Evolutionary conservation across 2,888 invertebrate genomes (phyloP).

Genomic region (Pelosia muscerda): DNA sequence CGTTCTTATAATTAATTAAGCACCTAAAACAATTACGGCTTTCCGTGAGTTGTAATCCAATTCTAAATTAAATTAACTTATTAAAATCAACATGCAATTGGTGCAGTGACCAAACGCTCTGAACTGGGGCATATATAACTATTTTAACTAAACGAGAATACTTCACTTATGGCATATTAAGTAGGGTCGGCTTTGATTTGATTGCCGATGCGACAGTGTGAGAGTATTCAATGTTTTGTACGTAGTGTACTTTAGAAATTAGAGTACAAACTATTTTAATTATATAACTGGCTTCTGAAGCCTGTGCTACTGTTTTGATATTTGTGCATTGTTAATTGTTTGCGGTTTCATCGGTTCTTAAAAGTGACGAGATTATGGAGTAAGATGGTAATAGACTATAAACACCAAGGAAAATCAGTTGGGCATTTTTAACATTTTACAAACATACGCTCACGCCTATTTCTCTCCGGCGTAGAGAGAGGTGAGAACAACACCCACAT

Average conservation of each 20-base stretch:
- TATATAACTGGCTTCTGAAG: not conserved
- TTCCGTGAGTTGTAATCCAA: not conserved
- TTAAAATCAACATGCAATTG: not conserved
- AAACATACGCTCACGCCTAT: too few relatives aligned
- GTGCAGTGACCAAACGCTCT: not conserved
- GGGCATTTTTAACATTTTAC: too few relatives aligned
- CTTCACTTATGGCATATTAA: not conserved
- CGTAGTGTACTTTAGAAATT: constrained; percentile 2
- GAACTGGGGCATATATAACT: not conserved
- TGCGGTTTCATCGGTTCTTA: too few relatives aligned
- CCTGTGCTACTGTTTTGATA: not conserved
- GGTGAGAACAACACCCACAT: too few relatives aligned
- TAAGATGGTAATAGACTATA: not conserved
- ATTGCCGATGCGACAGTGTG: constrained; percentile 1
- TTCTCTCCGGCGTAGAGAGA: too few relatives aligned
- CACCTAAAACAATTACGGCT: not conserved
- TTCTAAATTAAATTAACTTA: not conserved
- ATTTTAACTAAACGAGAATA: not conserved
- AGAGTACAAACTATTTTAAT: not conserved
- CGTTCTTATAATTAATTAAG: not conserved
- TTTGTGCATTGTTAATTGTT: not conserved
- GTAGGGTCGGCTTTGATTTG: not conserved
- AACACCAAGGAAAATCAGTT: not conserved
- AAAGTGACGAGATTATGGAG: not conserved
- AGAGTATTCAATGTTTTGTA: not conserved